Conservation (phyloP, 2,113 vertebrate genomes). For the Corythornis madagascariensis region DNA sequence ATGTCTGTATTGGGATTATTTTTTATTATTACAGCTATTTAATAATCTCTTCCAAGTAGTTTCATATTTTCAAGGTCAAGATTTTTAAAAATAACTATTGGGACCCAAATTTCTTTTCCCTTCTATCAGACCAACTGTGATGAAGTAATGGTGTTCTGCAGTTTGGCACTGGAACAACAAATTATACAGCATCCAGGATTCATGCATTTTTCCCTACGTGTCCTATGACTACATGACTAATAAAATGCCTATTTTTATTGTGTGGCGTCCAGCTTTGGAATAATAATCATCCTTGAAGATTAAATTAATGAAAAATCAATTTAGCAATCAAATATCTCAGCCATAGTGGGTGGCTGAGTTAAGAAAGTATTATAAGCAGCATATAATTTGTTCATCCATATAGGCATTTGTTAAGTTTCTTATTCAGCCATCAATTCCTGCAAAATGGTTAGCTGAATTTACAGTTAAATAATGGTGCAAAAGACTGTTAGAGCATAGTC, state of each 20-base stretch:
- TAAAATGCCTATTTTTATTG: slow-evolving; percentile 56
- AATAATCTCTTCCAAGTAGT: slow-evolving; percentile 17
- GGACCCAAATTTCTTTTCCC: slow-evolving; percentile 2
- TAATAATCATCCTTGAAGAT: slow-evolving; percentile 47
- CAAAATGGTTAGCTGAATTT: slow-evolving; percentile 39
- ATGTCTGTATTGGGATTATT: slow-evolving; percentile 5
- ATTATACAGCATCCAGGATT: slow-evolving; percentile 4
- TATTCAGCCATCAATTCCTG: slow-evolving; percentile 20
- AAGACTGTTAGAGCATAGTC: neutral
- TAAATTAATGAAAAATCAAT: slow-evolving; percentile 71
- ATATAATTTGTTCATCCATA: slow-evolving; percentile 35
- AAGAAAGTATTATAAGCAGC: slow-evolving; percentile 21
- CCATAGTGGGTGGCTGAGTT: slow-evolving; percentile 40
- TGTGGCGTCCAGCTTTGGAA: slow-evolving; percentile 54
- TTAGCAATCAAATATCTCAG: slow-evolving; percentile 56
- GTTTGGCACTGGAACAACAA: slow-evolving; percentile 40
- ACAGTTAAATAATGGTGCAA: slow-evolving; percentile 10
- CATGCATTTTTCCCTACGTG: slow-evolving; percentile 10
- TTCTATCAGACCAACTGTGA: neutral
- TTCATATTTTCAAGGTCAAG: slow-evolving; percentile 36
- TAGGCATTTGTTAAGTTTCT: slow-evolving; percentile 35
- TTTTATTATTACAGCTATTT: slow-evolving; percentile 8
- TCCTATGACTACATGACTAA: slow-evolving; percentile 38
- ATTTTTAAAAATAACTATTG: slow-evolving; percentile 8
- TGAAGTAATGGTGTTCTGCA: slow-evolving; percentile 24